Evolutionary conservation across 2,888 invertebrate species (phyloP), one percentile per base, ranked within the genome.

Genomic region (Eupsilia transversa): DNA sequence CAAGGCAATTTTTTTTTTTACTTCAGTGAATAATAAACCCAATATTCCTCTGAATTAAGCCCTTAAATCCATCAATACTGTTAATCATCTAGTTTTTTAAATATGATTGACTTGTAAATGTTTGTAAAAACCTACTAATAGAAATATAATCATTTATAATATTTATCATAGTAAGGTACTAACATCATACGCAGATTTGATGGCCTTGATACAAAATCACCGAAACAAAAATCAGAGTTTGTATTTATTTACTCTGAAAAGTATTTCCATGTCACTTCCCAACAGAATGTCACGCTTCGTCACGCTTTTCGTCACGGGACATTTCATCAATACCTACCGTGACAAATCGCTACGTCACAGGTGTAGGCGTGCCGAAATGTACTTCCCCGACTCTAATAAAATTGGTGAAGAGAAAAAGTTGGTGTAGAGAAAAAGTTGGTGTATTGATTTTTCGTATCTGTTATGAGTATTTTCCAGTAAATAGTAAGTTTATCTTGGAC

Each of bases 281-380:
- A 69, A n/a, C 65, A 65, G 27, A 57, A 65, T 33, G 56, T 77
- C 64, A 38, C 64, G 81, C 61, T 59, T 49, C 81, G 64, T 72
- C 77, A 81, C 67, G 77, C 68, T 49, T 63, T 66, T 60, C 65
- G 82, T 54, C 68, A 72, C 72, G 68, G 59, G 35, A 60, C 54
- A 69, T 77, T 82, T 68, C 57, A 65, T 81, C 82, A 68, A 77
- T 80, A 72, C n/a, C 56, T 80, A 72, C n/a, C 56, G 72, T 72
- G 72, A 60, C 64, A 49, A 33, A 77, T 81, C 20, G 72, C 54
- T 54, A 60, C 68, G 72, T 69, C 82, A 80, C 56, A 57, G 59
- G 43, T 41, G 61, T 17, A 5, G 49, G 59, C 20, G 78, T 57
- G 56, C 54, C 59, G 17, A 65, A 52, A 66, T 61, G 7, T 52